Base-by-base conservation (phyloP, 2,113 vertebrate species). In the Sarotherodon lohbergeri region DNA sequence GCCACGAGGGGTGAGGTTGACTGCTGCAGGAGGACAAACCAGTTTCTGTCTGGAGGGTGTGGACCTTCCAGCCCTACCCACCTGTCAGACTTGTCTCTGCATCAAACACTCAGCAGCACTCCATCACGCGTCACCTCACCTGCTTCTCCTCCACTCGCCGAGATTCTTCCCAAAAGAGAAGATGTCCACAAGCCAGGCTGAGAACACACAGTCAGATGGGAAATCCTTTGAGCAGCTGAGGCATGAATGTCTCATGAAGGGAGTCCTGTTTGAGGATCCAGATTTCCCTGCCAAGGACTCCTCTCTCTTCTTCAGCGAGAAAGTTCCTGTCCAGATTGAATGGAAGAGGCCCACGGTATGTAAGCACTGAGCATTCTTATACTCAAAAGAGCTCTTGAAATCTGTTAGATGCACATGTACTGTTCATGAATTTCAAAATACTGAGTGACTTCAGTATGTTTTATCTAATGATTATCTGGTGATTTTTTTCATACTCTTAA, bases 281-380 rank as follows among this genome's bases (percentile, higher is more conserved):
- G 98, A 99, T 91, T 99, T 99, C 81, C 98, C 98, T 0, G 97
- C 98, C 36, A 46, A 5, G 1, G 96, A 93, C 32, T 84, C 95
- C 1, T 97, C 98, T 0, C 97, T 99, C 27, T 99, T 97, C 97
- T 99, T 92, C 96, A 98, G 97, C 4, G 90, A 99, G 92, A 96
- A 93, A 3, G 96, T 97, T 3, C 96, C 96, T 1, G 57, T 98
- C 36, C 90, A 96, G 34, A 97, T 99, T 39, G 66, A 98, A 80
- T 99, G 99, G 98, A 99, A 98, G 92, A 95, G 98, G 63, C 98
- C 98, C 0, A 86, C 90, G 96, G 98, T 99, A 95, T 90, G 97
- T 96, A 7, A 5, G 14, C 24, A 0, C 22, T 12, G 2, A 3
- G 14, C 61, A 7, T 13, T 63, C 46, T 52, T n/a, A 2, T 32